These are phyloP conservation scores for Melieria omissa DNA, from an alignment of 2,888 invertebrate species.

Conservation along the genomic window DNA sequence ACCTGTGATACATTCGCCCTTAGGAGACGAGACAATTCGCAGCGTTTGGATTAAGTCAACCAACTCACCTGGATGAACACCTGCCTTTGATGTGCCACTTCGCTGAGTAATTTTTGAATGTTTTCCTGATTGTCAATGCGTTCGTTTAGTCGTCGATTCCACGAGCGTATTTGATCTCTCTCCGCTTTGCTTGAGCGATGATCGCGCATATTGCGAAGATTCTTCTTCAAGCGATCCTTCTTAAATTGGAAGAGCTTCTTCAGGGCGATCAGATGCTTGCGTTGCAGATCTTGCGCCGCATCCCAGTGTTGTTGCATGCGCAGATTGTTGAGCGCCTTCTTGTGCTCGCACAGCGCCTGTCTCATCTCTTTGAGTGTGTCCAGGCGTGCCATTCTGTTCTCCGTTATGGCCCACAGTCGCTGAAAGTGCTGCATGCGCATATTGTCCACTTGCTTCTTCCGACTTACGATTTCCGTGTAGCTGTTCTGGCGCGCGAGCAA, in stretches of 20 bases:
- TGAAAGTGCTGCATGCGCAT: slow-evolving; percentile 41
- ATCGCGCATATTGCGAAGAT: slow-evolving; percentile 47
- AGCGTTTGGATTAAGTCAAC: no score
- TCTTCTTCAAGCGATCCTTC: slow-evolving; percentile 56
- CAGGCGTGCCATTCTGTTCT: slow-evolving; percentile 51
- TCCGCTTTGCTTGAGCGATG: slow-evolving; percentile 44
- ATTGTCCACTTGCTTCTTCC: slow-evolving; percentile 51
- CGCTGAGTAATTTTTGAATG: slow-evolving; percentile 45
- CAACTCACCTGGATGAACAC: slow-evolving; percentile 51
- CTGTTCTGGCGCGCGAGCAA: slow-evolving; percentile 48
- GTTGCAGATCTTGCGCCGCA: slow-evolving; percentile 54
- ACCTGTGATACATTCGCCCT: not conserved
- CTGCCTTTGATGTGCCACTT: slow-evolving; percentile 44
- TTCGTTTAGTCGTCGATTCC: slow-evolving; percentile 57
- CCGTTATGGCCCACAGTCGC: slow-evolving; percentile 46
- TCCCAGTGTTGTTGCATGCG: slow-evolving; percentile 52
- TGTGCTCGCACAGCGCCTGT: slow-evolving; percentile 49
- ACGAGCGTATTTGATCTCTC: slow-evolving; percentile 53
- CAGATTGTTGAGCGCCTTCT: slow-evolving; percentile 54
- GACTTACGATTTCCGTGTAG: slow-evolving; percentile 49
- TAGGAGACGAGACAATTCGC: not conserved
- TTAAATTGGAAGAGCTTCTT: slow-evolving; percentile 62
- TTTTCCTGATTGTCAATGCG: slow-evolving; percentile 55
- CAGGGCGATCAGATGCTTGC: slow-evolving; percentile 59
- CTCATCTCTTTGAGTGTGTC: slow-evolving; percentile 49